Base-by-base conservation (phyloP, 2,797 vertebrate genomes). In the Chaenodraco wilsoni region DNA sequence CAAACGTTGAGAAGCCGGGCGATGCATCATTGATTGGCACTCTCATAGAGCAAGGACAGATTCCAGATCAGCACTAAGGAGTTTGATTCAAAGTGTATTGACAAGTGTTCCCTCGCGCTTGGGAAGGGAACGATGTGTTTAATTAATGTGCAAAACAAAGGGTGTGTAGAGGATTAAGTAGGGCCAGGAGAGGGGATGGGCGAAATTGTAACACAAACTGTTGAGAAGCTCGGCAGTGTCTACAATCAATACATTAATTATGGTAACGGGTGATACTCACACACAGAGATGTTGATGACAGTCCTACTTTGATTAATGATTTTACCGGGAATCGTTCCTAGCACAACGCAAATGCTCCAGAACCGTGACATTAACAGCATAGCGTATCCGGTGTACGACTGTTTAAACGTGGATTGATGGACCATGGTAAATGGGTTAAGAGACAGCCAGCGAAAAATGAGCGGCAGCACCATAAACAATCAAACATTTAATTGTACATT, bases 181-280 rank as follows among this genome's bases (percentile, higher is more conserved):
- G 51, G 56, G 67, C 43, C 46, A 69, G 74, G 52, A 59, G 60
- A 62, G 77, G 54, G 33, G 65, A 75, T 41, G 58, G 50, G 61
- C 64, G 55, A 58, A 84, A 74, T 11, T 59, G 72, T 72, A 67
- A 65, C 70, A 63, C 51, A 72, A 73, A 72, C 79, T 49, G 62
- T 63, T 17, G 48, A 52, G 37, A 71, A 79, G 65, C 76, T 76
- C 71, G 82, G 81, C 76, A 44, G 62, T 14, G 66, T 74, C 73
- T 23, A 45, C 69, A 75, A 90, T 94, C 91, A 71, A 93, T 93
- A 85, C 62, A 86, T 88, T 86, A 88, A 92, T 89, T 87, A 82
- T 58, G 74, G 63, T 46, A 21, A 81, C 16, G 74, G 80, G 85
- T 85, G 78, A 85, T 88, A 86, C 89, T 89, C 78, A 72, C 74